Conservation (phyloP, 1,140 invertebrate species). For the Ceratina japonica region DNA sequence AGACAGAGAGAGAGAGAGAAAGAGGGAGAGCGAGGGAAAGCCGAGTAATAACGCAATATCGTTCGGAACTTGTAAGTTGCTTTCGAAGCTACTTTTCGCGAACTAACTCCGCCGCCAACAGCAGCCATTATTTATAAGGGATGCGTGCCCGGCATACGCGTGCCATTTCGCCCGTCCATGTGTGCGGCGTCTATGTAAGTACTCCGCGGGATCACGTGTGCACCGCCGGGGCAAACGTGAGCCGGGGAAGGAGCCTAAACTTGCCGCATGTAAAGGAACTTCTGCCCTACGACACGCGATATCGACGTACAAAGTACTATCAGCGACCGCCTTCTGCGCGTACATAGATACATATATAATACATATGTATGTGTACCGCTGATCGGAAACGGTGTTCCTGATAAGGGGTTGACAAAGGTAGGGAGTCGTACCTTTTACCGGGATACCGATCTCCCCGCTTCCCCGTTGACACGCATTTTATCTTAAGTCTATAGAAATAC, state of each 20-base stretch:
- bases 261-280: conserved; percentile 39
- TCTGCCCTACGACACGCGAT: conserved; percentile 42
- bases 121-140: conserved; percentile 71
- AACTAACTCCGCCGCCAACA: conserved; percentile 54
- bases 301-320: neutral
- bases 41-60: conserved; percentile 72
- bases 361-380: neutral
- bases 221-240: conserved; percentile 19
- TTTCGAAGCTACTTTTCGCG: conserved; percentile 68
- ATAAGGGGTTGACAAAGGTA: neutral
- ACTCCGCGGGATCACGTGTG: conserved; percentile 38
- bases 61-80: conserved; percentile 65
- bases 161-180: conserved; percentile 42
- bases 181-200: conserved; percentile 15
- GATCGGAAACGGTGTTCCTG: neutral
- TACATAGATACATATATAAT: neutral
- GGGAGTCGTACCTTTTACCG: too few relatives aligned
- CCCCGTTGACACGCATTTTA: too few relatives aligned
- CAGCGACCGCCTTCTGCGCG: neutral
- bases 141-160: conserved; percentile 70
- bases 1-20: neutral
- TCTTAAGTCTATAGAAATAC: too few relatives aligned
- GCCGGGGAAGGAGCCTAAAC: conserved; percentile 14
- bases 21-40: neutral
- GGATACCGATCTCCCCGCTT: too few relatives aligned